A percentile compares a stretch with the other conserved stretches of the same genome.
phyloP scores from a whole-genome alignment of 2,888 invertebrate genomes.

The Lasiommata megera region DNA sequence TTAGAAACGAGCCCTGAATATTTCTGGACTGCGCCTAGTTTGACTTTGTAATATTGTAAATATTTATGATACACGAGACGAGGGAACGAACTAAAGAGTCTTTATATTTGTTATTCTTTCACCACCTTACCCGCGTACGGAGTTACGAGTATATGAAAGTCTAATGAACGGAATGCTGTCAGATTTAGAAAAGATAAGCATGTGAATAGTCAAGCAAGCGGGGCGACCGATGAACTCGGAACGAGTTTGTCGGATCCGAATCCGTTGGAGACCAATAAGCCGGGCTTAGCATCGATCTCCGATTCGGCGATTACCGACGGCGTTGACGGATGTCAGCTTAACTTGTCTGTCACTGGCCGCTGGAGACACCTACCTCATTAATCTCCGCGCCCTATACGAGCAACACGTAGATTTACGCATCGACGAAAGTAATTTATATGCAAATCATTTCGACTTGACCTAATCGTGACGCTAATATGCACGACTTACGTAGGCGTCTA shows the following conservation, averaged over 20 bases:
- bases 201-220: conserved; percentile 44
- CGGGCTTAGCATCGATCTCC: conserved; percentile 76
- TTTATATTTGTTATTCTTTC: conserved; percentile 17
- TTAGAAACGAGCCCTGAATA: conserved; percentile 14
- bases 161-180: conserved; percentile 58
- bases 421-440: conserved; percentile 79
- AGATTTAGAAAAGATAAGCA: conserved; percentile 64
- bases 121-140: conserved; percentile 21
- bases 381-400: conserved; percentile 71
- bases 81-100: conserved; percentile 7
- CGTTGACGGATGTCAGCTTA: conserved; percentile 81
- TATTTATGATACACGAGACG: conserved; percentile 14
- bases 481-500: conserved; percentile 57
- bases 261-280: conserved; percentile 75
- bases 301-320: conserved; percentile 73
- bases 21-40: conserved; percentile 5
- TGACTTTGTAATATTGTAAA: conserved; percentile 11
- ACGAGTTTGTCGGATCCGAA: conserved; percentile 57
- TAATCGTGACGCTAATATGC: conserved; percentile 72
- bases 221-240: conserved; percentile 55
- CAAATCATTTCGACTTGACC: conserved; percentile 75
- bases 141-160: conserved; percentile 29
- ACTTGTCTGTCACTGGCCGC: conserved; percentile 72
- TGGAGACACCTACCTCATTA: conserved; percentile 73
- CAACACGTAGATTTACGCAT: conserved; percentile 78